Evolutionary conservation across 2,888 invertebrate genomes (phyloP), one percentile per base, ranked within the genome.

Genomic region (Tenthredo amoena): DNA sequence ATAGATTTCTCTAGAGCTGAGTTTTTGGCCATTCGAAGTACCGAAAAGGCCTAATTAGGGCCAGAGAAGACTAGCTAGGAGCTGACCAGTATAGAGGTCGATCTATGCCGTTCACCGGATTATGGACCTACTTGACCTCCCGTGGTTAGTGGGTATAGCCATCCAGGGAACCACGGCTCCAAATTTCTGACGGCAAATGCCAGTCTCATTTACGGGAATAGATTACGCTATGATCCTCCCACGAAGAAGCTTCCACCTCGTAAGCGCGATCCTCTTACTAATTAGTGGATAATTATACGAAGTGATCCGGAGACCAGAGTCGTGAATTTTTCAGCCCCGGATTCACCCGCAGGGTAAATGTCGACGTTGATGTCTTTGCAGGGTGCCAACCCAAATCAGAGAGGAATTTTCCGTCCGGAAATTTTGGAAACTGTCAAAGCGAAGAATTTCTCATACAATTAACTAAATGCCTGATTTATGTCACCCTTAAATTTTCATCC

Each of bases 161-260:
- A 18, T 21, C 15, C 12, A 10, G 40, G 21, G 21, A 81, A 62
- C 40, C 62, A 37, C 81, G 40, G 55, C 10, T 55, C 55, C 1
- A 7, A 62, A 81, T 62, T 40, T 81, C 58, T 62, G 81, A 62
- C 37, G 58, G n/a, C 58, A 37, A 40, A 62, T n/a, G 37, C 10
- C 81, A 62, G 26, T 40, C 81, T 81, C 81, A 40, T 81, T 62
- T 62, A 81, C n/a, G 62, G 81, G 62, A 77, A 81, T 81, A 81
- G 81, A 81, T 81, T 26, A 81, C n/a, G 40, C 12, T 10, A 62
- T 37, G 58, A 62, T 81, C 77, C 55, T 77, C 12, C 77, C 55
- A 31, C 40, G 55, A 31, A 26, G 50, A 34, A 50, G 55, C 50
- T 77, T 31, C 62, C 43, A 62, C 81, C 47, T 62, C 81, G 81